Percentiles rank a stretch among this genome's conserved stretches.
Conservation (phyloP, 2,888 invertebrate genomes). For the Helicoverpa assulta region DNA sequence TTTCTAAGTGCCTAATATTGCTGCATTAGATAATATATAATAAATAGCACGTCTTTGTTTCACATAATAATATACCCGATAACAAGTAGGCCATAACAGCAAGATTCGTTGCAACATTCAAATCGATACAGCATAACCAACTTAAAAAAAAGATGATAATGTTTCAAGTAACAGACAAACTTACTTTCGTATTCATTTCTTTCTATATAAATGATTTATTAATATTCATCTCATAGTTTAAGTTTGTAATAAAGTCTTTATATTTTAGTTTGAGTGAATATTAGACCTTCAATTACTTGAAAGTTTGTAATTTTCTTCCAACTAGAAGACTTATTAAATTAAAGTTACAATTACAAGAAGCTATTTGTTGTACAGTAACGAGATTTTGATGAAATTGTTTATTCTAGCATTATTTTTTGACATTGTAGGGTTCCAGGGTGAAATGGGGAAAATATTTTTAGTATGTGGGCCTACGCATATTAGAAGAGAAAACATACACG, state of each 20-base stretch:
- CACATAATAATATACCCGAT: too few species aligned
- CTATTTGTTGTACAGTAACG: neutral
- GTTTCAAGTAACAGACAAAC: neutral
- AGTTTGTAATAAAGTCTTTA: neutral
- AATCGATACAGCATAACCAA: too few species aligned
- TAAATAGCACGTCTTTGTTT: too few species aligned
- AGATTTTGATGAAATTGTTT: neutral
- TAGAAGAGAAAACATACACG: neutral
- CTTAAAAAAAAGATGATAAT: too few species aligned
- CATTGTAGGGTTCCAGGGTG: too few species aligned
- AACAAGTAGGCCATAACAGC: too few species aligned
- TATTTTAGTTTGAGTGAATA: neutral
- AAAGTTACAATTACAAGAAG: neutral
- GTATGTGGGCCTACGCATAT: neutral
- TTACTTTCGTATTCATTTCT: neutral
- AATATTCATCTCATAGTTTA: neutral
- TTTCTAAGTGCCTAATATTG: too few species aligned
- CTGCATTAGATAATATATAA: too few species aligned
- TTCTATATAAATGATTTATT: neutral
- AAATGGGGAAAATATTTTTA: too few species aligned
- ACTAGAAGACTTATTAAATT: constrained; percentile 2
- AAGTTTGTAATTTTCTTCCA: neutral
- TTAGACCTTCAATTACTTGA: neutral
- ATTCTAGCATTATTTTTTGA: neutral
- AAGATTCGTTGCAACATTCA: too few species aligned